Conservation (phyloP, 2,113 vertebrate genomes). For the Oenanthe oenanthe region DNA sequence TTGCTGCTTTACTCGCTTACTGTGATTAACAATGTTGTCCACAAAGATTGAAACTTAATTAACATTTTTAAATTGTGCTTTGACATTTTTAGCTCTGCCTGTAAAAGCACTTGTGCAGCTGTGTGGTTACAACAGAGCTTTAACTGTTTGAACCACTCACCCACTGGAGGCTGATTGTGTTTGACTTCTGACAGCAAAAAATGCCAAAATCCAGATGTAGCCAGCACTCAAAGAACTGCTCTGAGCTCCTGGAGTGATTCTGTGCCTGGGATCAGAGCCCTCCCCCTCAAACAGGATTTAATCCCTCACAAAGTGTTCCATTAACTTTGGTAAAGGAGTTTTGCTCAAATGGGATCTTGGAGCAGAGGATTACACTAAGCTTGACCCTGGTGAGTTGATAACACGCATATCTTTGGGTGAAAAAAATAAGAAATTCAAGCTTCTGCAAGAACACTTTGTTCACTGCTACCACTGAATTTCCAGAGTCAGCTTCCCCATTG, state of each 20-base stretch:
- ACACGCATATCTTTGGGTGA: background rate
- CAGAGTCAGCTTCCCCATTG: background rate
- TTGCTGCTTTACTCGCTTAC: background rate
- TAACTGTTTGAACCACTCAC: background rate
- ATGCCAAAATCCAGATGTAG: background rate
- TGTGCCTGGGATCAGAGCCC: background rate
- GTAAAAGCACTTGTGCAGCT: conserved; percentile 2
- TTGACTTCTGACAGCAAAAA: background rate
- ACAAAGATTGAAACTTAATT: conserved; percentile 54
- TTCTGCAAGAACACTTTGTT: background rate
- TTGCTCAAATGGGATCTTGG: background rate
- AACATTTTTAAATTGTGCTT: conserved; percentile 57
- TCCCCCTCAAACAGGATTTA: background rate
- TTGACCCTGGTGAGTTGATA: background rate
- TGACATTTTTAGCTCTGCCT: conserved; percentile 36
- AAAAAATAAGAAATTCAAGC: background rate
- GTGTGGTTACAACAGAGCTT: background rate
- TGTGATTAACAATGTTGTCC: conserved; percentile 45
- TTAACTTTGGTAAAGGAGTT: background rate
- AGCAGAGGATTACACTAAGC: background rate
- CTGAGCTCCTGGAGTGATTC: background rate
- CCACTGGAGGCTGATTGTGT: background rate
- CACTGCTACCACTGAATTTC: accelerated
- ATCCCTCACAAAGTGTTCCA: background rate
- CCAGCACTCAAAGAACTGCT: background rate